phyloP scores from a whole-genome alignment of 1,140 invertebrate genomes.

The Drosophila bocqueti region DNA sequence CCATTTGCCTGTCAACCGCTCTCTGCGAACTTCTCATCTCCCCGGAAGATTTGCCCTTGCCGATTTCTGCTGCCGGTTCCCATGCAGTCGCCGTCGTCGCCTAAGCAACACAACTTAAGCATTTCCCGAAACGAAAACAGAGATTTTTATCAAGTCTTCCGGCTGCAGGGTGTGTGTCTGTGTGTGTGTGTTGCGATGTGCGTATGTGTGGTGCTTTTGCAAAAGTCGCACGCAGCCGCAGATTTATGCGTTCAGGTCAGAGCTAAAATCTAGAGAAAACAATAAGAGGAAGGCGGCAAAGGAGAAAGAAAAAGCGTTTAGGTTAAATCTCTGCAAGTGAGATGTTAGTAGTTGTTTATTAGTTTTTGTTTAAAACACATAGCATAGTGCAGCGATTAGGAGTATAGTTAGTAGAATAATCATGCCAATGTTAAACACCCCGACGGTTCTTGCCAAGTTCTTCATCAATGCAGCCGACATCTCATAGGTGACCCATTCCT shows the following conservation, averaged over 20 bases:
- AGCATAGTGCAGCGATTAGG: neutral
- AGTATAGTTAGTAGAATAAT: neutral
- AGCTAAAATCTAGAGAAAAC: conserved; percentile 36
- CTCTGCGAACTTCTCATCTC: conserved; percentile 11
- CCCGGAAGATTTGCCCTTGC: conserved; percentile 17
- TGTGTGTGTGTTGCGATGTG: neutral
- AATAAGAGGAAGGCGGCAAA: conserved; percentile 13
- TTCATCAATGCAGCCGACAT: too few relatives aligned
- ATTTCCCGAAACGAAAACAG: conserved; percentile 56
- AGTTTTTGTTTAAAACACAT: neutral
- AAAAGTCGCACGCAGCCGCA: conserved; percentile 57
- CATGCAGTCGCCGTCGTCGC: conserved; percentile 34
- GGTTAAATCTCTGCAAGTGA: neutral
- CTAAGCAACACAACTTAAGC: conserved; percentile 59
- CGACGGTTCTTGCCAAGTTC: neutral
- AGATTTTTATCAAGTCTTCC: conserved; percentile 64
- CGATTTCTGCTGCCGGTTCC: conserved; percentile 17
- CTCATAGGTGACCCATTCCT: neutral
- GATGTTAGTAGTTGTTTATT: neutral
- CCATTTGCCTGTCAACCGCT: conserved; percentile 37
- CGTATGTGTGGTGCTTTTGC: conserved; percentile 2
- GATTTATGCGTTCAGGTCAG: conserved; percentile 60
- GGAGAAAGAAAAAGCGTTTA: neutral
- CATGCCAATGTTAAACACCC: neutral
- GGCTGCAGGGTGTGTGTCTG: conserved; percentile 13